These are phyloP conservation scores for Gila robusta DNA, from an alignment of 2,797 vertebrate species.

Conservation along the genomic window DNA sequence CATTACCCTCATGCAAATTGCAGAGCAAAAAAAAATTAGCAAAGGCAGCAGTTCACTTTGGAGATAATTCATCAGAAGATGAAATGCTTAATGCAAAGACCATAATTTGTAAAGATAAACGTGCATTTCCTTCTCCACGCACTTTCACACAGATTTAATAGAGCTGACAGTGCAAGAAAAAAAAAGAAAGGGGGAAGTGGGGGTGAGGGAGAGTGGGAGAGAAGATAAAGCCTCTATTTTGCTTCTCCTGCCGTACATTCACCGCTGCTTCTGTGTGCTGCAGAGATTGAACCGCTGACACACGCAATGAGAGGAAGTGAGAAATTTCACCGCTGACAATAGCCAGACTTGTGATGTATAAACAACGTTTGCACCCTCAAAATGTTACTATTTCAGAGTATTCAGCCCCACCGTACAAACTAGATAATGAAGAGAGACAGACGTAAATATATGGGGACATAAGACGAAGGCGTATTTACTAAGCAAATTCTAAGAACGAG, in stretches of 20 bases:
- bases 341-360: conserved; percentile 45
- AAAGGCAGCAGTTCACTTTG: conserved; percentile 58
- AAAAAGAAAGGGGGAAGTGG: conserved; percentile 28
- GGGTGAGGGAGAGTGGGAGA: conserved; percentile 44
- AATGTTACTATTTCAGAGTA: conserved; percentile 11
- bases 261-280: background rate
- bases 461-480: conserved; percentile 1
- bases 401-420: background rate
- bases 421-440: conserved; percentile 9
- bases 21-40: conserved; percentile 53
- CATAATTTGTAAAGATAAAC: conserved; percentile 66
- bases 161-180: conserved; percentile 64
- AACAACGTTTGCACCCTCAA: conserved; percentile 39
- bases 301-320: conserved; percentile 30
- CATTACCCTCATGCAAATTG: conserved; percentile 57
- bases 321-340: conserved; percentile 53
- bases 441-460: background rate
- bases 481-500: background rate
- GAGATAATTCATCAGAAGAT: conserved; percentile 66
- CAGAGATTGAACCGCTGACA: conserved; percentile 49
- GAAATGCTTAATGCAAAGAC: conserved; percentile 64
- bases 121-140: conserved; percentile 56
- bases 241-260: conserved; percentile 37
- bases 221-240: conserved; percentile 62
- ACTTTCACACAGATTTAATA: conserved; percentile 61